Base-by-base conservation (phyloP, 2,113 vertebrate species). In the Myrmecobius fasciatus region DNA sequence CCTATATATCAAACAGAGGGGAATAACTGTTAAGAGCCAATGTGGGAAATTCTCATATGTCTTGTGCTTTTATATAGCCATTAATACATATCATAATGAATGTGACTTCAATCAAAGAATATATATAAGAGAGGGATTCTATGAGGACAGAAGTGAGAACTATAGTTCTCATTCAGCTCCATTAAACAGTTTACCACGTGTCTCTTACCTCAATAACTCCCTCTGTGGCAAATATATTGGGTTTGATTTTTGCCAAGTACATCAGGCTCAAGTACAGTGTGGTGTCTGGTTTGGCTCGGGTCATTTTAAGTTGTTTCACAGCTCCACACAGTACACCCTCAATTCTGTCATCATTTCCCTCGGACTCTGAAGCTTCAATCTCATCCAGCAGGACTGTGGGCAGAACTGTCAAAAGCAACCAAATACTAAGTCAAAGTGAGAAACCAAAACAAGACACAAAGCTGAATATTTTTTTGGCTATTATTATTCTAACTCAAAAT, bases 211-310 rank as follows among this genome's bases (percentile, higher is more conserved):
- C 99, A 0, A 99, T 99, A 94, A 99, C 99, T 0, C 99, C 99
- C 97, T 99, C 99, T 0, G 99, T 99, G 25, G 99, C 99, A 90
- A 99, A 99, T 75, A 99, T 99, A 26, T 99, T 99, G n/a, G 99
- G 99, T 94, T 99, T 99, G 97, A 99, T 99, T 98, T 99, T 99
- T 91, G 99, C 99, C 98, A 99, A 97, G 97, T 99, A 99, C 99
- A 99, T 99, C 91, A 99, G 99, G 95, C 99, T 99, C 94, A 99
- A 98, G 98, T 99, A 99, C 8, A 99, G 98, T 0, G 99, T 99
- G 92, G 99, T 99, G 96, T 99, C 99, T 0, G 99, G 99, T 92
- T 99, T 99, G 96, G 99, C 99, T 95, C 99, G 98, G 47, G 99
- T 99, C 98, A 99, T 97, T 97, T 99, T 99, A 92, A 99, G 99